Conservation (phyloP, 2,797 vertebrate genomes). For the Clamator glandarius region DNA sequence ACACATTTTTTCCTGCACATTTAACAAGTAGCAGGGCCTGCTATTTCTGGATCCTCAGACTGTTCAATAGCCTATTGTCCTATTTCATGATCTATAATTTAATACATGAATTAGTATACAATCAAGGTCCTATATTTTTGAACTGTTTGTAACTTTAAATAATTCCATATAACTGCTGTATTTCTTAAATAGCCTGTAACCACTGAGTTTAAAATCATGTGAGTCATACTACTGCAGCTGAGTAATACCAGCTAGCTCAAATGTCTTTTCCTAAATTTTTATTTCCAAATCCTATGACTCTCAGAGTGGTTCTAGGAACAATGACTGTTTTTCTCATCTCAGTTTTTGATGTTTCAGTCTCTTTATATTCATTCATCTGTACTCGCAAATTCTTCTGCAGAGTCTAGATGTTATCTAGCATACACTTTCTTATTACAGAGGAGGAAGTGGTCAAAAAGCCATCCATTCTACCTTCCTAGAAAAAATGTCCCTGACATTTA, state of each 20-base stretch:
- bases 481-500: not conserved
- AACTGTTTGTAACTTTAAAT: not conserved
- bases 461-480: not conserved
- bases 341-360: not conserved
- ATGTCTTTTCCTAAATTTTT: not conserved
- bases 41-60: not conserved
- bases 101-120: too few species aligned
- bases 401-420: not conserved
- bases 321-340: not conserved
- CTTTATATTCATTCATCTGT: not conserved
- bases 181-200: not conserved
- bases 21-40: not conserved
- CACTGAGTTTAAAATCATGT: not conserved
- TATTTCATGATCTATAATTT: not conserved
- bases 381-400: not conserved
- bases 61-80: not conserved
- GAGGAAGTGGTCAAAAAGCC: not conserved
- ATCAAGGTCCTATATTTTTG: not conserved
- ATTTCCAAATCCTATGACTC: not conserved
- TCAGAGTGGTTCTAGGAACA: not conserved
- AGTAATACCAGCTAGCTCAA: not conserved
- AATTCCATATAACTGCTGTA: not conserved
- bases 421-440: not conserved
- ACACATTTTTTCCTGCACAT: not conserved
- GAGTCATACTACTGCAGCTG: not conserved